phyloP scores from a whole-genome alignment of 1,140 invertebrate genomes.

The Bicyclus anynana region DNA sequence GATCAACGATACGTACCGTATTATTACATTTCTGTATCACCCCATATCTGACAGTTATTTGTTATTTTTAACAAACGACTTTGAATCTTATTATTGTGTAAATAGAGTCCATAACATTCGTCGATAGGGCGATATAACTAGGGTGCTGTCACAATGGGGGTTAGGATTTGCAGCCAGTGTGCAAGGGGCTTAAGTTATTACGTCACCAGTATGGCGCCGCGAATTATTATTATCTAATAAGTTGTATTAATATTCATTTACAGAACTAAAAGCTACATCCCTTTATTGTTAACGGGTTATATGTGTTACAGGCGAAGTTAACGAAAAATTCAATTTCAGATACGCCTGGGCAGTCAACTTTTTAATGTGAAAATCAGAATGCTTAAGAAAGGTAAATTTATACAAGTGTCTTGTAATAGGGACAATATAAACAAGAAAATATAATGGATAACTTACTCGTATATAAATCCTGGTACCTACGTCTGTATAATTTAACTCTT shows the following conservation, averaged over 20 bases:
- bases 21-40: slow-evolving; percentile 45
- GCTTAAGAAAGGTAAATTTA: no score
- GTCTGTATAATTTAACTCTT: no score
- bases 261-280: slow-evolving; percentile 15
- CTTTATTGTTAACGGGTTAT: slow-evolving; percentile 20
- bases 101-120: slow-evolving; percentile 11
- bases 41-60: slow-evolving; percentile 32
- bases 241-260: slow-evolving; percentile 39
- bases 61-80: slow-evolving; percentile 18
- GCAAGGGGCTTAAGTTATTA: slow-evolving; percentile 63
- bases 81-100: slow-evolving; percentile 21
- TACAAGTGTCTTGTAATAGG: no score
- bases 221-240: slow-evolving; percentile 52
- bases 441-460: no score
- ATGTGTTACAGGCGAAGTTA: not conserved
- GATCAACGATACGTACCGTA: slow-evolving; percentile 30
- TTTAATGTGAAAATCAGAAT: no score
- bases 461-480: no score
- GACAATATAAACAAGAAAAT: no score
- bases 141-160: slow-evolving; percentile 52
- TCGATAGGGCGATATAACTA: not conserved
- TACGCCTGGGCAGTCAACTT: not conserved
- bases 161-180: slow-evolving; percentile 47
- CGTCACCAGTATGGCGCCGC: slow-evolving; percentile 55
- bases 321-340: not conserved